Percentiles rank a stretch among this genome's conserved stretches.
phyloP scores from a whole-genome alignment of 1,140 invertebrate species.

The Maniola jurtina region DNA sequence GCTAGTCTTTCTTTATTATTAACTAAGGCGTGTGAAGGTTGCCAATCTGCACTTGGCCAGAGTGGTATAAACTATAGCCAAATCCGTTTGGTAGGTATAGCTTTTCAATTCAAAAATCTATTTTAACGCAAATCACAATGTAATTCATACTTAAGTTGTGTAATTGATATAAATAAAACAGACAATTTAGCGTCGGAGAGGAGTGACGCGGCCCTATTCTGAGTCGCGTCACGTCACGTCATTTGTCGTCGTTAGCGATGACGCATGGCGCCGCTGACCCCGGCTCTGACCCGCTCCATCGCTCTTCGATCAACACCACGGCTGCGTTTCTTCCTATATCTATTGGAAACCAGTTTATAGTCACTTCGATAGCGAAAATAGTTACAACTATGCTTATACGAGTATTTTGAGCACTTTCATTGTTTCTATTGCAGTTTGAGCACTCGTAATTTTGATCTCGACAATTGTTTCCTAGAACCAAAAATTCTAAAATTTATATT shows the following conservation, averaged over 20 bases:
- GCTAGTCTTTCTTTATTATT: no score
- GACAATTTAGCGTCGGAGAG: slow-evolving; percentile 21
- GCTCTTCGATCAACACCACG: slow-evolving; percentile 56
- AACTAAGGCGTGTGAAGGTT: no score
- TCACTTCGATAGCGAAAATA: neutral
- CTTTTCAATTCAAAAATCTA: neutral
- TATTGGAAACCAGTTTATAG: slow-evolving; percentile 1
- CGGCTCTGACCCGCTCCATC: slow-evolving; percentile 62
- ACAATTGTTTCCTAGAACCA: no score
- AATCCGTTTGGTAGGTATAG: no score
- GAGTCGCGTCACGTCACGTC: slow-evolving; percentile 65
- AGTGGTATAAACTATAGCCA: no score
- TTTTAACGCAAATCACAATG: neutral
- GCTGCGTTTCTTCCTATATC: neutral
- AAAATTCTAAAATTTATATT: no score
- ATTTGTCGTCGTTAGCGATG: slow-evolving; percentile 78
- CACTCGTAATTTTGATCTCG: no score
- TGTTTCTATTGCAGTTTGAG: no score
- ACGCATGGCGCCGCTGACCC: slow-evolving; percentile 72
- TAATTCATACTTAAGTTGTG: neutral
- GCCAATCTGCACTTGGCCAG: no score
- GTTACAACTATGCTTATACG: no score
- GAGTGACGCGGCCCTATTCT: slow-evolving; percentile 31
- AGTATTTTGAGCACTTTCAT: no score
- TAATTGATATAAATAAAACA: slow-evolving; percentile 29